Evolutionary conservation across 2,888 invertebrate species (phyloP).

Genomic region (Aporophyla nigra): DNA sequence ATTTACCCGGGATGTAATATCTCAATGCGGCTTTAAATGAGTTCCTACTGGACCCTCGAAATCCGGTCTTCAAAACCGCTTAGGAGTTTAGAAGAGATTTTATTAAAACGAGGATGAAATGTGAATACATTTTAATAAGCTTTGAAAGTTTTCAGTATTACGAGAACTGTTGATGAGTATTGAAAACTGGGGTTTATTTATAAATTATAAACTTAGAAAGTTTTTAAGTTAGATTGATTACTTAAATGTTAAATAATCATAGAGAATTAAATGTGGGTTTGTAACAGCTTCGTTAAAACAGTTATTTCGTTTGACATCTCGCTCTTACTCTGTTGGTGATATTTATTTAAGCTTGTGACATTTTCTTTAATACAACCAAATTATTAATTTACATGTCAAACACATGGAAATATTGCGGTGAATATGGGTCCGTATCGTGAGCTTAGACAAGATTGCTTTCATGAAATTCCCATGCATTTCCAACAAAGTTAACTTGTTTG

Average conservation of each 20-base stretch:
- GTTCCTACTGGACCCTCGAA: conserved; percentile 41
- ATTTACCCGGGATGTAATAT: conserved; percentile 58
- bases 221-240: not conserved
- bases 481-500: conserved; percentile 36
- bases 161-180: conserved; percentile 39
- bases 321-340: not conserved
- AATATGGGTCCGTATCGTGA: conserved; percentile 20
- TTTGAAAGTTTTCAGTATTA: conserved; percentile 46
- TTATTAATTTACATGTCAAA: conserved; percentile 57
- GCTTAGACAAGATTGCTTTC: conserved; percentile 54
- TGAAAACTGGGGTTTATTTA: conserved; percentile 16
- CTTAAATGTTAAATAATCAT: not conserved
- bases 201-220: not conserved
- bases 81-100: conserved; percentile 55
- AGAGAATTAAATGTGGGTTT: not conserved
- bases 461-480: conserved; percentile 46
- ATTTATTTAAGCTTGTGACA: not conserved
- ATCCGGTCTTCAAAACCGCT: conserved; percentile 33
- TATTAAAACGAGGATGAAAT: conserved; percentile 47
- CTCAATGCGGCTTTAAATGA: conserved; percentile 40
- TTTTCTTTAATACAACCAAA: conserved; percentile 34
- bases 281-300: not conserved
- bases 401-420: conserved; percentile 47
- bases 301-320: conserved; percentile 3
- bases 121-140: conserved; percentile 55